phyloP scores from a whole-genome alignment of 1,140 invertebrate genomes.

The Thereuonema tuberculata region DNA sequence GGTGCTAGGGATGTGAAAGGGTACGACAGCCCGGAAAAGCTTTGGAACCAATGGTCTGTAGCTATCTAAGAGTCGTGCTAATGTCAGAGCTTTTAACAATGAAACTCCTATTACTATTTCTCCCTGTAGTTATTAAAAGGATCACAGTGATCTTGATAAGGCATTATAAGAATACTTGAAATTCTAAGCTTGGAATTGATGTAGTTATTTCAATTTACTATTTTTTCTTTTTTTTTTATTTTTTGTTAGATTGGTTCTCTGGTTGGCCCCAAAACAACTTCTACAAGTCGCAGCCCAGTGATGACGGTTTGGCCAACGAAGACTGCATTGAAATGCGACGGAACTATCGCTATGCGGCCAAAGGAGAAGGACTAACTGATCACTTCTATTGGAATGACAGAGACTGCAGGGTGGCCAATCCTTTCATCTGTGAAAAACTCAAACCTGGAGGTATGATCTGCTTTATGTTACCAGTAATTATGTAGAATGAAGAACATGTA shows the following conservation, averaged over 20 bases:
- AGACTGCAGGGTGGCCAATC: constrained; percentile 50
- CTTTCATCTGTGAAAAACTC: constrained; percentile 51
- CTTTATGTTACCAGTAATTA: background rate
- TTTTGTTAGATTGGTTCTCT: constrained; percentile 56
- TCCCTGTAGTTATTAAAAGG: too few relatives aligned
- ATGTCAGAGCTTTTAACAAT: too few relatives aligned
- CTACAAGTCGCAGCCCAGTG: constrained; percentile 57
- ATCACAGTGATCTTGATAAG: too few relatives aligned
- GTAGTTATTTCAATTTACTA: too few relatives aligned
- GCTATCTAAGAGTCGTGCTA: too few relatives aligned
- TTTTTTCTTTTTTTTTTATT: too few relatives aligned
- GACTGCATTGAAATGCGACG: constrained; percentile 60
- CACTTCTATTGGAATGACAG: constrained; percentile 59
- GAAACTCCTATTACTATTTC: too few relatives aligned
- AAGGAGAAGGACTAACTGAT: constrained; percentile 24
- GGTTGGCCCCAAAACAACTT: constrained; percentile 48
- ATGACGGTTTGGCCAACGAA: constrained; percentile 58
- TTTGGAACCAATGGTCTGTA: too few relatives aligned
- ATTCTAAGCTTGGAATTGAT: too few relatives aligned
- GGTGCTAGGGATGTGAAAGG: too few relatives aligned
- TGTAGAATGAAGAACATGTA: background rate
- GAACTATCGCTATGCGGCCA: constrained; percentile 40
- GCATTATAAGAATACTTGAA: too few relatives aligned
- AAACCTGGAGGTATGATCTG: constrained; percentile 37
- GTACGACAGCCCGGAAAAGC: too few relatives aligned